Conservation (phyloP, 2,797 vertebrate species). For the Notamacropus eugenii region DNA sequence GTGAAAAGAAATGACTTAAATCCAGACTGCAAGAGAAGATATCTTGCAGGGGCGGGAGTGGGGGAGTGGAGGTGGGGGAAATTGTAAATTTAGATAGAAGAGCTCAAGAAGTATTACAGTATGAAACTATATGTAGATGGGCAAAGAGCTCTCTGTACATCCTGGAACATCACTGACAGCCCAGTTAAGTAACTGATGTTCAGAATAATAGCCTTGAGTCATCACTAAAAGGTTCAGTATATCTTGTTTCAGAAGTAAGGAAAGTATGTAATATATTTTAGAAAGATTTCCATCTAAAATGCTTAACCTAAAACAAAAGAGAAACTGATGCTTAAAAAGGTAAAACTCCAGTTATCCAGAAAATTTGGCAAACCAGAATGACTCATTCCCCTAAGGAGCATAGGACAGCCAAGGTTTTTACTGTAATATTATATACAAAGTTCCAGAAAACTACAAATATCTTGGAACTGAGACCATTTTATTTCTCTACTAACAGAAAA, state of each 20-base stretch:
- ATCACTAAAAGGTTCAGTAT: background rate
- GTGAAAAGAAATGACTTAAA: background rate
- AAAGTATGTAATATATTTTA: background rate
- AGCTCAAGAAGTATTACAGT: background rate
- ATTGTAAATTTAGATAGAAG: background rate
- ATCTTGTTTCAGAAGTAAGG: constrained; percentile 10
- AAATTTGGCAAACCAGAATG: background rate
- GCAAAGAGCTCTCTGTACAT: background rate
- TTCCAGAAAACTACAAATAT: background rate
- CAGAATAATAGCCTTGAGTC: background rate
- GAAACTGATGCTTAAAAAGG: background rate
- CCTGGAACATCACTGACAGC: background rate
- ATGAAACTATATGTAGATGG: background rate
- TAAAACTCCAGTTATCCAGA: background rate
- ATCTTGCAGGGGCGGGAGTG: background rate
- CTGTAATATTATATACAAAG: background rate
- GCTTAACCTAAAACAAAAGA: constrained; percentile 13
- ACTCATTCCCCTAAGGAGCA: background rate
- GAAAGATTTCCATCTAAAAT: background rate
- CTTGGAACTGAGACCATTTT: background rate
- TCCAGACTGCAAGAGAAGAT: background rate
- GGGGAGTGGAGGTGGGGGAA: too few species aligned
- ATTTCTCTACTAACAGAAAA: constrained; percentile 15
- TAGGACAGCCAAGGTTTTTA: background rate
- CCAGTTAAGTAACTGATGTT: constrained; percentile 1